Conservation (phyloP, 2,888 invertebrate genomes). For the Oscheius sp. region DNA sequence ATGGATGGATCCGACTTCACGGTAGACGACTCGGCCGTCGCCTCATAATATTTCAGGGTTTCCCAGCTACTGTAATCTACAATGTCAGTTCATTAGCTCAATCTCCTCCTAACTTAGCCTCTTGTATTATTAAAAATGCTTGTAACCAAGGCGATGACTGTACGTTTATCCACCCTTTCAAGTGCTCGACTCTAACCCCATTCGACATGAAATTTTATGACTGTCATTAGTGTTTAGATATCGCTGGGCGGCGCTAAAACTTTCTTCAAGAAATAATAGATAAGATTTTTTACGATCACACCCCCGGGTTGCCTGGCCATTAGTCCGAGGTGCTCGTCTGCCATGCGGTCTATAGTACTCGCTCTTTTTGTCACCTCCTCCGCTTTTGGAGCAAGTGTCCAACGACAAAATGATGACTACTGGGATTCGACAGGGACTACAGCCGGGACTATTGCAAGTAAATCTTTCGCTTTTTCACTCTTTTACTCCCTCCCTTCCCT, state of each 20-base stretch:
- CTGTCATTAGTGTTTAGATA: background rate
- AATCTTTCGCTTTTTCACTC: background rate
- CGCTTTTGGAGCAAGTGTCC: too few relatives aligned
- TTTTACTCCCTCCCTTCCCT: background rate
- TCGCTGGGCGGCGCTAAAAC: background rate
- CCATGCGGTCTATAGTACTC: background rate
- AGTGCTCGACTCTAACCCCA: slow-evolving; percentile 19
- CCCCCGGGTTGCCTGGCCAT: too few relatives aligned
- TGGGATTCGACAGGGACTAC: background rate
- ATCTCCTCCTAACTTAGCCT: slow-evolving; percentile 17
- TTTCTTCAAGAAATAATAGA: too few relatives aligned
- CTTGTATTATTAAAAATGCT: slow-evolving; percentile 30
- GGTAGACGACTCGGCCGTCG: background rate
- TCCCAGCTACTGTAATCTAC: slow-evolving; percentile 23
- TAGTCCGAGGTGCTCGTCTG: background rate
- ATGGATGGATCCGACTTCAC: slow-evolving; percentile 12
- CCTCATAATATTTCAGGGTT: background rate
- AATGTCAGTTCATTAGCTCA: background rate
- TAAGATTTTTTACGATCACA: too few relatives aligned
- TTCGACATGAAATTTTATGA: background rate
- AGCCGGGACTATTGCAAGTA: too few relatives aligned
- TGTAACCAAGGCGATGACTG: slow-evolving; percentile 10
- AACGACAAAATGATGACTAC: background rate
- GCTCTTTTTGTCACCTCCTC: background rate
- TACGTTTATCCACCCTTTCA: slow-evolving; percentile 13